Percentiles rank a stretch among this genome's conserved stretches.
phyloP scores from a whole-genome alignment of 2,113 vertebrate species.

The Nyctibius bracteatus region DNA sequence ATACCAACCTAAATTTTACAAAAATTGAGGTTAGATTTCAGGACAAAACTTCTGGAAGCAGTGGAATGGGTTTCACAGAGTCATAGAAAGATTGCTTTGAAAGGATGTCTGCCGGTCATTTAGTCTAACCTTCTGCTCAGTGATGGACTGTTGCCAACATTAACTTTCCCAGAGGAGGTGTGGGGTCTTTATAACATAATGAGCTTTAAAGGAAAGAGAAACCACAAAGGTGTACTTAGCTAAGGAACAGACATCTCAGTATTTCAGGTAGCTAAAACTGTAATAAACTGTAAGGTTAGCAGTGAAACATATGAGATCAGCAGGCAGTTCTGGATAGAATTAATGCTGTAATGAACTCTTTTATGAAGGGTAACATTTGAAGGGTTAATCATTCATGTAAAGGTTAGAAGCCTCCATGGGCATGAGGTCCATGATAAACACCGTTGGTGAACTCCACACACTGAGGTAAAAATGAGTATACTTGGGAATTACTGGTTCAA shows the following conservation, averaged over 20 bases:
- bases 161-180: not conserved
- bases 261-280: not conserved
- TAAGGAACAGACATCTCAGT: not conserved
- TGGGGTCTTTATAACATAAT: not conserved
- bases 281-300: not conserved
- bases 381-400: not conserved
- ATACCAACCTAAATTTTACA: not conserved
- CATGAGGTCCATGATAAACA: not conserved
- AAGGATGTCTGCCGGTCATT: not conserved
- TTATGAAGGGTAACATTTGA: not conserved
- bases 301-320: not conserved
- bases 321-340: not conserved
- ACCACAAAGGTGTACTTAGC: not conserved
- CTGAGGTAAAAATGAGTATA: not conserved
- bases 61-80: not conserved
- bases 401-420: not conserved
- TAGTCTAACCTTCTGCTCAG: not conserved
- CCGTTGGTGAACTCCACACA: not conserved
- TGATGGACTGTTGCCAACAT: not conserved
- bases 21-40: not conserved
- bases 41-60: not conserved
- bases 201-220: not conserved
- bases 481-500: not conserved
- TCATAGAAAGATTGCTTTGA: not conserved
- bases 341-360: not conserved